Evolutionary conservation across 2,797 vertebrate genomes (phyloP).

Genomic region (Eulemur mongoz): DNA sequence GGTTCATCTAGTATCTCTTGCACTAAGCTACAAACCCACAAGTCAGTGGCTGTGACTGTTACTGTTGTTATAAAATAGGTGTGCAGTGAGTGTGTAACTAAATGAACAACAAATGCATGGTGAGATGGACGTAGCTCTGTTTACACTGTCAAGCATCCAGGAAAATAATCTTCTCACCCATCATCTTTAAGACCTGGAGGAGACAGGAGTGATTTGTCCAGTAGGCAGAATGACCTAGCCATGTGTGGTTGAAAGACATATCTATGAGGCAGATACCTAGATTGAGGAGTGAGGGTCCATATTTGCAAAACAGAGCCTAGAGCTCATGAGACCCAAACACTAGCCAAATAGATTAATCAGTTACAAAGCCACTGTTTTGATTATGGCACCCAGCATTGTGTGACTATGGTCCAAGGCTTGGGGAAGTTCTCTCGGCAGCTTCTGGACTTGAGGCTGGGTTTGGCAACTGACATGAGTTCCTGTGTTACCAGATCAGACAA

Average conservation of each 20-base stretch:
- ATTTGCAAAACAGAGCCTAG: background rate
- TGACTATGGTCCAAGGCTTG: background rate
- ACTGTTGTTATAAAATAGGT: background rate
- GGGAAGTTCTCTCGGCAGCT: background rate
- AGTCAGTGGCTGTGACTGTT: background rate
- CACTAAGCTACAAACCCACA: background rate
- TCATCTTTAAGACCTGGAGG: background rate
- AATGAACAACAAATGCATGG: fast-evolving
- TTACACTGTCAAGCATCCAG: background rate
- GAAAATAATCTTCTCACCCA: background rate
- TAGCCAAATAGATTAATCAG: background rate
- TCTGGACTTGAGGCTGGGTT: background rate
- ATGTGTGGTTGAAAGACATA: background rate
- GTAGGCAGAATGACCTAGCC: background rate
- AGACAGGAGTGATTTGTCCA: background rate
- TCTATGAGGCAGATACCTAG: background rate
- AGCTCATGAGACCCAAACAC: background rate
- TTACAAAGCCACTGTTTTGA: background rate
- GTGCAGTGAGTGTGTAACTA: background rate
- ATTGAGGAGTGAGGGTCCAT: background rate
- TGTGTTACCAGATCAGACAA: background rate
- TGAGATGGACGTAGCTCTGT: background rate
- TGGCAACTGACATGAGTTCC: background rate
- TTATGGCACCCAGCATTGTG: fast-evolving
- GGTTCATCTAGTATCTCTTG: background rate